Percentiles rank a stretch among this genome's conserved stretches.
Evolutionary conservation across 2,113 vertebrate genomes (phyloP).

Genomic region (Rhinolophus sinicus): DNA sequence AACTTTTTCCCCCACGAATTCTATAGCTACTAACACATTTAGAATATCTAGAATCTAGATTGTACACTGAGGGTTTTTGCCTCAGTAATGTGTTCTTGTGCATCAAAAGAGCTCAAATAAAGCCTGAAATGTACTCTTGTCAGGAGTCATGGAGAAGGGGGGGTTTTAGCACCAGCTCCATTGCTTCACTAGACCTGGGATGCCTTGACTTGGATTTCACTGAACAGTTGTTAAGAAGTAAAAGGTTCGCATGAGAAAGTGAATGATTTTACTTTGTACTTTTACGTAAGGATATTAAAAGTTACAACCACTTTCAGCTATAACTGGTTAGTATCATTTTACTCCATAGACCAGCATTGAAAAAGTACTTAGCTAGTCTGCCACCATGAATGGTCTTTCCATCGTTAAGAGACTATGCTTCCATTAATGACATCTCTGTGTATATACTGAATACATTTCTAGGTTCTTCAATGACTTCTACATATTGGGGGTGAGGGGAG

Average conservation of each 20-base stretch:
- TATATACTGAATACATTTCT: neutral
- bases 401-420: neutral
- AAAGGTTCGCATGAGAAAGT: neutral
- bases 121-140: neutral
- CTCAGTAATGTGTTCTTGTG: neutral
- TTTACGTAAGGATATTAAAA: neutral
- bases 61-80: neutral
- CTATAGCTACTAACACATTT: neutral
- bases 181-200: neutral
- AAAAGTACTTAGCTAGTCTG: neutral
- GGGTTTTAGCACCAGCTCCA: neutral
- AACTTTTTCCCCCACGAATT: neutral
- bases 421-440: neutral
- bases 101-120: neutral
- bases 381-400: neutral
- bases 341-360: neutral
- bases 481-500: neutral
- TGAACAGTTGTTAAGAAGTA: neutral
- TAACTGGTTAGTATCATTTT: neutral
- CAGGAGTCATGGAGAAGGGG: neutral
- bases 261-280: neutral
- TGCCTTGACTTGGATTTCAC: neutral
- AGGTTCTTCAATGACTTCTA: neutral
- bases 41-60: neutral
- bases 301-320: neutral